These are phyloP conservation scores for Pseudois nayaur DNA, from an alignment of 2,113 vertebrate genomes.

Conservation along the genomic window DNA sequence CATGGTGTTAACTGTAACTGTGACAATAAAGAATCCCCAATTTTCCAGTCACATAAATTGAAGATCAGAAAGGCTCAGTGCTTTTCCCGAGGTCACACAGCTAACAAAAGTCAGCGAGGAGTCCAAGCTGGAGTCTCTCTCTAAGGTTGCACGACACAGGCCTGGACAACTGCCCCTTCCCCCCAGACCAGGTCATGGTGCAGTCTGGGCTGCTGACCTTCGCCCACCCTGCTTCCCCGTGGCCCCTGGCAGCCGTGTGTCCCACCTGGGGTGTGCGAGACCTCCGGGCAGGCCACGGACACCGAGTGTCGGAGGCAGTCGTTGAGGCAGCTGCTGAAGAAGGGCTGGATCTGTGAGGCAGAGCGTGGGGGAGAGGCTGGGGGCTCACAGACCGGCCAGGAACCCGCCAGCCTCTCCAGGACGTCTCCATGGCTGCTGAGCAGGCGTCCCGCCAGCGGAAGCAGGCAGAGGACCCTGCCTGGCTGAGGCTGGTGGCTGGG, in stretches of 20 bases:
- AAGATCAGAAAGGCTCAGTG: not conserved
- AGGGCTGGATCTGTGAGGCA: slow-evolving; percentile 79
- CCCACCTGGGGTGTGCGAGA: slow-evolving; percentile 53
- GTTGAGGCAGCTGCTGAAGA: slow-evolving; percentile 76
- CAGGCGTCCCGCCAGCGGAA: too few relatives aligned
- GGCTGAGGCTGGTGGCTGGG: not conserved
- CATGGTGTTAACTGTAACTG: not conserved
- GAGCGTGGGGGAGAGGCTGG: not conserved
- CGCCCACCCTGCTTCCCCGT: fast-evolving
- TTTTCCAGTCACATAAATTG: not conserved
- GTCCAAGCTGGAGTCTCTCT: too few relatives aligned
- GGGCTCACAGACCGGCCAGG: too few relatives aligned
- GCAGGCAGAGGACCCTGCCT: not conserved
- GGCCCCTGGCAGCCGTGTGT: not conserved
- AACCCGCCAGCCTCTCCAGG: not conserved
- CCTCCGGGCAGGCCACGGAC: slow-evolving; percentile 54
- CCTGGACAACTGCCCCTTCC: not conserved
- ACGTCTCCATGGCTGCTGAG: fast-evolving
- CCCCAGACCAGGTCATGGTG: not conserved
- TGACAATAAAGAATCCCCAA: not conserved
- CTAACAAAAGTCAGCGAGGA: not conserved
- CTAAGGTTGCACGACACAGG: not conserved
- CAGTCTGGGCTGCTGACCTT: not conserved
- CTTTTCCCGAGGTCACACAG: not conserved
- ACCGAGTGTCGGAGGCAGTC: slow-evolving; percentile 76